Evolutionary conservation across 2,888 invertebrate genomes (phyloP), one percentile per base, ranked within the genome.

Genomic region (Zaprionus obscuricornis): DNA sequence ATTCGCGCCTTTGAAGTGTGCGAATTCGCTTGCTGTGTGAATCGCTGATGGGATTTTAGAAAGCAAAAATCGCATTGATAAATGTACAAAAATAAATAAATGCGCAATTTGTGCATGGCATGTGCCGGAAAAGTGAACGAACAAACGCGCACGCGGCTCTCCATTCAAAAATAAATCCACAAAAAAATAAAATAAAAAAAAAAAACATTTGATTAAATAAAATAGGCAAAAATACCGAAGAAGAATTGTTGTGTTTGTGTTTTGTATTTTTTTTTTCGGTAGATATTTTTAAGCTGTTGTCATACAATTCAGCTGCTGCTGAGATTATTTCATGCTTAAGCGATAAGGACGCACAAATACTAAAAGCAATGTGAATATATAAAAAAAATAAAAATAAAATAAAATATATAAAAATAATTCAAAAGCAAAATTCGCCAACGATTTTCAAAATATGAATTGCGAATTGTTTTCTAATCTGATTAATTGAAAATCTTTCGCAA

Each of bases 21-120:
- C 45, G 55, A 51, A n/a, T n/a, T n/a, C n/a, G n/a, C n/a, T n/a
- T n/a, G n/a, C n/a, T n/a, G n/a, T 27, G 39, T 6, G 14, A 40
- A 40, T 43, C 40, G 49, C 50, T 43, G 17, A 16, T 34, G 20
- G 7, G 17, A 36, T 60, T 62, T 74, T 59, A 51, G 73, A 71
- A 73, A 73, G 73, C 60, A 55, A n/a, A n/a, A 60, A 59, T 56
- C 54, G 57, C 68, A 47, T 45, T 64, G 55, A 57, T 55, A 54
- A 50, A 47, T 42, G 39, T 8, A 36, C 40, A 27, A 33, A 33
- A 47, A 56, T 46, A 69, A 49, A 36, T 69, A 81, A 77, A 56
- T 76, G 81, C 78, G 74, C 84, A 71, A 59, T 74, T 81, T 55
- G 45, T 51, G 59, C 43, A 17, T 29, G 27, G 17, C 36, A 39